Evolutionary conservation across 1,140 invertebrate species (phyloP).

Genomic region (Drosophila subpulchrella): DNA sequence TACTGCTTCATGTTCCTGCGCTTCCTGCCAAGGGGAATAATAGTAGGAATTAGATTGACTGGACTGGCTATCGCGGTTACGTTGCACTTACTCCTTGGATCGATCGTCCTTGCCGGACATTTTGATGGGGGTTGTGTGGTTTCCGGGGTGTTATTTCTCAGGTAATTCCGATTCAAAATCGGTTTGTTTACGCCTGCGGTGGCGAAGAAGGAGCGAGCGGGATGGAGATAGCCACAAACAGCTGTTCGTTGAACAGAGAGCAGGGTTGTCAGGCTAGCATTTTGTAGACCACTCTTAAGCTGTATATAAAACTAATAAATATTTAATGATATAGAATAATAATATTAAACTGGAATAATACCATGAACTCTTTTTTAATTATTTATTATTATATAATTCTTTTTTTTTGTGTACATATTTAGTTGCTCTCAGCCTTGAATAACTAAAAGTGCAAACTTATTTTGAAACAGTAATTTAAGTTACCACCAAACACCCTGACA

Average conservation of each 20-base stretch:
- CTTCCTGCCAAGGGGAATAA: constrained; percentile 41
- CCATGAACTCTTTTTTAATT: no score
- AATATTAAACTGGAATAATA: no score
- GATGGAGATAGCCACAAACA: neutral
- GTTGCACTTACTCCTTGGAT: constrained; percentile 76
- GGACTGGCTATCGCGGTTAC: constrained; percentile 12
- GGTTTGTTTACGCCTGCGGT: constrained; percentile 19
- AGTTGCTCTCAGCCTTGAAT: no score
- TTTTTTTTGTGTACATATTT: no score
- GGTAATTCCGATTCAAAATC: constrained; percentile 14
- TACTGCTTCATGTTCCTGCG: constrained; percentile 77
- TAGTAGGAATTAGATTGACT: neutral
- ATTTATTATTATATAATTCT: no score
- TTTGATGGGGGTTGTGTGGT: constrained; percentile 7
- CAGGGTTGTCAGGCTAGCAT: neutral
- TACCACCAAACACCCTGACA: neutral
- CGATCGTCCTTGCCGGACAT: constrained; percentile 82
- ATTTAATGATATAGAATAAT: no score
- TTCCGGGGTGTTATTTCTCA: constrained; percentile 21
- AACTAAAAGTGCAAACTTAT: neutral
- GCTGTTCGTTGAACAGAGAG: neutral
- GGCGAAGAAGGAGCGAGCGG: neutral
- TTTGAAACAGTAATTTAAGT: neutral
- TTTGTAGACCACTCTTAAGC: neutral
- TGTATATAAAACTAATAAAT: no score